Evolutionary conservation across 2,113 vertebrate species (phyloP).

Genomic region (Numida meleagris): DNA sequence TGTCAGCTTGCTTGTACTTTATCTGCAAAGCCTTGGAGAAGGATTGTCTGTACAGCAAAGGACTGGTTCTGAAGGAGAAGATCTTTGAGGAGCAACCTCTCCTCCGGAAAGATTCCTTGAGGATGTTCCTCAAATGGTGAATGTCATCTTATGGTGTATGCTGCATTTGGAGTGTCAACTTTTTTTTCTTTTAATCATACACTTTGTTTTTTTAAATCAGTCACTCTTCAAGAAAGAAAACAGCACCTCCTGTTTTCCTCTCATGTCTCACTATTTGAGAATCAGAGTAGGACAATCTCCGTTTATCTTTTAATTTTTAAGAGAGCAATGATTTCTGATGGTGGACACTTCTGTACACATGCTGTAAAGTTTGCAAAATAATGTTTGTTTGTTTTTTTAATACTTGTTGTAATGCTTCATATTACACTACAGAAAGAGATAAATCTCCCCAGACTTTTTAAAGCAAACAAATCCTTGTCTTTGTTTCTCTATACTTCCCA

Average conservation of each 20-base stretch:
- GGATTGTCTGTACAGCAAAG: conserved; percentile 93
- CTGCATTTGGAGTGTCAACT: not conserved
- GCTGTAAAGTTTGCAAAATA: not conserved
- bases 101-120: conserved; percentile 90
- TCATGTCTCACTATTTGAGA: not conserved
- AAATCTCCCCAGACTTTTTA: not conserved
- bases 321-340: not conserved
- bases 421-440: fast-evolving
- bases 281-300: not conserved
- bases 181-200: not conserved
- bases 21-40: conserved; percentile 95
- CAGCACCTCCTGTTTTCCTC: not conserved
- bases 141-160: not conserved
- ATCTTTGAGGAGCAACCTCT: conserved; percentile 96
- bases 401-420: not conserved
- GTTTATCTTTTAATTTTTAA: not conserved
- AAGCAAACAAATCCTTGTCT: not conserved
- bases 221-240: not conserved
- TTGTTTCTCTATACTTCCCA: conserved; percentile 36
- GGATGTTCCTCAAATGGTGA: conserved; percentile 95
- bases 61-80: conserved; percentile 92
- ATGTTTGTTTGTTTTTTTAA: not conserved
- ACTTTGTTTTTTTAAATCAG: not conserved
- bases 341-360: not conserved
- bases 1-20: conserved; percentile 91